Percentiles rank a stretch among this genome's conserved stretches.
Evolutionary conservation across 92 coral and sea anemone species (phyloP).

Genomic region (Phenganax stokvisi): DNA sequence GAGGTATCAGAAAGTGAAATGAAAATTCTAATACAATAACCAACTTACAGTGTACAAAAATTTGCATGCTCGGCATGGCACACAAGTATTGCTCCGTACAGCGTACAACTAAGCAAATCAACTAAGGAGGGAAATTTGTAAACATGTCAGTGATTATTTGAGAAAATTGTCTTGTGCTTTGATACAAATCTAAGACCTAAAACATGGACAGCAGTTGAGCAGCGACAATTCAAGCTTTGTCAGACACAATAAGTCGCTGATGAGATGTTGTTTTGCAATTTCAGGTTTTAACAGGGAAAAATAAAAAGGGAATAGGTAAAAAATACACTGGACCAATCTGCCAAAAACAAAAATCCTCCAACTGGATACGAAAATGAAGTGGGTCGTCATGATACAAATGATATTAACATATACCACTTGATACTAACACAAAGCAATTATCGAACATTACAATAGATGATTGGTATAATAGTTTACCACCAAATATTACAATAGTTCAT

Average conservation of each 20-base stretch:
- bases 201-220: background rate
- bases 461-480: background rate
- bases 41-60: too few species aligned
- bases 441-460: too few species aligned
- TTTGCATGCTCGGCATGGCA: too few species aligned
- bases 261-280: background rate
- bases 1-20: too few species aligned
- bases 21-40: too few species aligned
- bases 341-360: too few species aligned
- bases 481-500: background rate
- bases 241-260: background rate
- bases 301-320: background rate
- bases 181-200: background rate
- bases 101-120: conserved; percentile 20
- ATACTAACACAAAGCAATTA: too few species aligned
- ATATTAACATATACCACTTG: too few species aligned
- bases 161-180: background rate
- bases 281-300: background rate
- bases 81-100: background rate
- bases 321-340: too few species aligned
- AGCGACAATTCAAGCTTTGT: conserved; percentile 1
- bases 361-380: too few species aligned
- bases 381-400: too few species aligned
- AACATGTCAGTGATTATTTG: background rate
- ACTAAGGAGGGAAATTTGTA: conserved; percentile 6